Conservation (phyloP, 2,113 vertebrate genomes). For the Chionomys nivalis region DNA sequence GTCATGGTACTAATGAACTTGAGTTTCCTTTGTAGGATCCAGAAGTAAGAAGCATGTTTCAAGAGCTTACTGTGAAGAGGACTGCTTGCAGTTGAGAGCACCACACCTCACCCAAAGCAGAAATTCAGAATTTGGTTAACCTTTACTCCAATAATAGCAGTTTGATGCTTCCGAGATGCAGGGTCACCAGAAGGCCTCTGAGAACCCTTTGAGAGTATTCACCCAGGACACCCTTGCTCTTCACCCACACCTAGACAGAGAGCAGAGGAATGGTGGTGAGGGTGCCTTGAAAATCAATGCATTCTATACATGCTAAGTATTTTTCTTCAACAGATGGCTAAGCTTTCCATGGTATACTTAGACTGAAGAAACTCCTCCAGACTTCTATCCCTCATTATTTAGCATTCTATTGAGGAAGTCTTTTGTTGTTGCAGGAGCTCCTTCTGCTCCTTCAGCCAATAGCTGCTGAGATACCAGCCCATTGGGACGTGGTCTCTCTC, state of each 20-base stretch:
- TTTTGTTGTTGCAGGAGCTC: too few species aligned
- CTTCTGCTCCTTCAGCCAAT: too few species aligned
- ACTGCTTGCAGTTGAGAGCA: neutral
- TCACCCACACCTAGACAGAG: neutral
- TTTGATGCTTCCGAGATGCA: rapidly evolving
- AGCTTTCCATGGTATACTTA: neutral
- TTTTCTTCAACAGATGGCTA: neutral
- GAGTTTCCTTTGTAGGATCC: neutral
- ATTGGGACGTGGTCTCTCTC: too few species aligned
- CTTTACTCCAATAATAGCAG: neutral
- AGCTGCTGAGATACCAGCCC: too few species aligned
- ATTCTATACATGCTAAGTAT: too few species aligned
- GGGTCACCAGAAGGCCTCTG: too few species aligned
- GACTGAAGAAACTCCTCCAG: neutral
- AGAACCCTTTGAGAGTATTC: neutral
- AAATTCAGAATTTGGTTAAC: neutral
- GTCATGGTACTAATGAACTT: neutral
- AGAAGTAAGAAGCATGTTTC: neutral
- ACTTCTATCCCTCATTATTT: neutral
- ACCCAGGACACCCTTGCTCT: rapidly evolving
- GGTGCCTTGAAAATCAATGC: neutral
- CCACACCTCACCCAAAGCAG: neutral
- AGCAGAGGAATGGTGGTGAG: neutral
- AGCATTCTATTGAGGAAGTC: neutral
- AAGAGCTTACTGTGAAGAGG: neutral